These are phyloP conservation scores for Oncorhynchus tshawytscha DNA, from an alignment of 2,113 vertebrate species.

Conservation along the genomic window DNA sequence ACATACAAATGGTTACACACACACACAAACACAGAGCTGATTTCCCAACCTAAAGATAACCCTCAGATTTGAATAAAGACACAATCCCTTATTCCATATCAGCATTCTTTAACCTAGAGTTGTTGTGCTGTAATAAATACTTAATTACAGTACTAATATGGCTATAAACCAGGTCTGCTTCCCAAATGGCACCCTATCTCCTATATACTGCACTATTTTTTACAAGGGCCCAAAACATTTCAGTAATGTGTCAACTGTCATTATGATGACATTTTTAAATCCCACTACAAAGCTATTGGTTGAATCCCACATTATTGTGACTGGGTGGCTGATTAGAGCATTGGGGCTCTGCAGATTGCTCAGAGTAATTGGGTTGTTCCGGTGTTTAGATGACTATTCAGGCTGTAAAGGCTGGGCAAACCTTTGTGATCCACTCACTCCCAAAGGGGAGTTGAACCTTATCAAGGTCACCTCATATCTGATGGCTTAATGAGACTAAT, in stretches of 20 bases:
- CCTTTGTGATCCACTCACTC: slow-evolving; percentile 44
- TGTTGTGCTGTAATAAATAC: neutral
- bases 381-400: slow-evolving; percentile 45
- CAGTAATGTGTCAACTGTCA: slow-evolving; percentile 16
- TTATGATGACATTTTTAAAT: slow-evolving; percentile 11
- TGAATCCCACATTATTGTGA: slow-evolving; percentile 45
- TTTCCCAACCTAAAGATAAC: neutral
- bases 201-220: no score
- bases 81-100: slow-evolving; percentile 4
- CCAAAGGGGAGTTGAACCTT: slow-evolving; percentile 54
- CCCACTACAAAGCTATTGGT: slow-evolving; percentile 5
- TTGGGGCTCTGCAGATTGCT: slow-evolving; percentile 15
- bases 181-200: no score
- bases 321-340: slow-evolving; percentile 26
- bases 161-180: no score
- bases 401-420: slow-evolving; percentile 50
- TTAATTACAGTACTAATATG: neutral
- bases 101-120: neutral
- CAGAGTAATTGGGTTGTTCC: slow-evolving; percentile 53
- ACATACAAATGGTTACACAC: no score
- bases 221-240: neutral
- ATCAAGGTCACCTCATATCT: slow-evolving; percentile 61
- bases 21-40: slow-evolving; percentile 21
- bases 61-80: slow-evolving; percentile 6
- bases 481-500: slow-evolving; percentile 57